These are phyloP conservation scores for Brachymystax lenok DNA, from an alignment of 2,797 vertebrate species.

Conservation along the genomic window DNA sequence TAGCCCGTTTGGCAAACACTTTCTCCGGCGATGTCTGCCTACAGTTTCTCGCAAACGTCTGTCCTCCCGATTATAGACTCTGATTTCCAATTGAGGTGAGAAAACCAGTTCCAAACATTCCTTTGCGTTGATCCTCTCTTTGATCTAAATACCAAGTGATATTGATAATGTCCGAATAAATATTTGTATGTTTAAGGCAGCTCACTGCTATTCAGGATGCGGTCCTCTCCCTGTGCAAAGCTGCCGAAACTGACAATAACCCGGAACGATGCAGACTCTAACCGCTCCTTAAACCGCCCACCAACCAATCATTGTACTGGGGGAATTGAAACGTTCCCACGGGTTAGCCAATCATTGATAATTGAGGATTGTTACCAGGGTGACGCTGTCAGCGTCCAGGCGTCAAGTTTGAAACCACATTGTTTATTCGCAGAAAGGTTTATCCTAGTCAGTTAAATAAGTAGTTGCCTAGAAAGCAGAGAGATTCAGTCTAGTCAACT, in stretches of 20 bases:
- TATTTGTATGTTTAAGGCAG: conserved; percentile 64
- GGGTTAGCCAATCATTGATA: conserved; percentile 80
- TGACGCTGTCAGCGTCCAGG: conserved; percentile 83
- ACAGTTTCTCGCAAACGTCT: conserved; percentile 59
- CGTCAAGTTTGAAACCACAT: conserved; percentile 77
- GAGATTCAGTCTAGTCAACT: not conserved
- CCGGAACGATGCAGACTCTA: conserved; percentile 81
- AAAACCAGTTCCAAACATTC: conserved; percentile 38
- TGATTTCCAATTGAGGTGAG: conserved; percentile 46
- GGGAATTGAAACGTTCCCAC: conserved; percentile 77
- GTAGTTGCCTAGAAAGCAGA: not conserved
- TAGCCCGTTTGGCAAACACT: conserved; percentile 65
- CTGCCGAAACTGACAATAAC: conserved; percentile 85
- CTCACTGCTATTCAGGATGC: conserved; percentile 58
- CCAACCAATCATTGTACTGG: conserved; percentile 73
- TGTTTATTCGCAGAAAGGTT: conserved; percentile 73
- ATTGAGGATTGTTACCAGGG: conserved; percentile 87
- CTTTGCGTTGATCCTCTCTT: conserved; percentile 46
- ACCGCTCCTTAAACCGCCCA: conserved; percentile 75
- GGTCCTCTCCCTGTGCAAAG: conserved; percentile 73
- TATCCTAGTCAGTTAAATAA: too few species aligned
- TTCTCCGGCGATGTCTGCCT: conserved; percentile 68
- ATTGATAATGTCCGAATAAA: conserved; percentile 9
- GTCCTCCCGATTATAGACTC: conserved; percentile 52
- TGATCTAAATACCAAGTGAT: conserved; percentile 46